Conservation (phyloP, 2,113 vertebrate species). For the Eclectus roratus region DNA sequence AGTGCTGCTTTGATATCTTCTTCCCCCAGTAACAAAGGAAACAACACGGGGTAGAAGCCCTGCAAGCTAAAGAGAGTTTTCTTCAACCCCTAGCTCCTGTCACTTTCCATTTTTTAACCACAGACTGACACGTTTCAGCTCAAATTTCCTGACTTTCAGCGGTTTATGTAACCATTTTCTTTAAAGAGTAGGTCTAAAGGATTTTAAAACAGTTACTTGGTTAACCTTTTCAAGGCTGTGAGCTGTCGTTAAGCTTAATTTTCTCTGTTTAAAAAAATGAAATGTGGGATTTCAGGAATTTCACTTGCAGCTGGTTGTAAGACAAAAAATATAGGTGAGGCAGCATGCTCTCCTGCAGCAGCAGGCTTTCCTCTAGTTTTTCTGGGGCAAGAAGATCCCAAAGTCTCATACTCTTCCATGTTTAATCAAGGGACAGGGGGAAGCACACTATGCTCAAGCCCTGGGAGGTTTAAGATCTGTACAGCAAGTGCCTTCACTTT, state of each 20-base stretch:
- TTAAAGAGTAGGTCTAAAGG: slow-evolving; percentile 61
- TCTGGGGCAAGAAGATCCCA: neutral
- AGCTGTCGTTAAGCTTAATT: neutral
- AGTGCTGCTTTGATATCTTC: slow-evolving; percentile 40
- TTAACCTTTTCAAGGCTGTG: slow-evolving; percentile 2
- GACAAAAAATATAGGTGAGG: neutral
- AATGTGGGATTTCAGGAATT: neutral
- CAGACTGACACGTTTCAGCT: slow-evolving; percentile 78
- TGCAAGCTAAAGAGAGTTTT: slow-evolving; percentile 63
- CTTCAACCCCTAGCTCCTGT: slow-evolving; percentile 60
- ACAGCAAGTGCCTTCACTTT: neutral
- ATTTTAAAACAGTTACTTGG: slow-evolving; percentile 46
- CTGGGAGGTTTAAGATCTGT: neutral
- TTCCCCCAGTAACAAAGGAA: slow-evolving; percentile 65
- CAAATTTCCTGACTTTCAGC: slow-evolving; percentile 72
- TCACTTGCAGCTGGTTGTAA: neutral
- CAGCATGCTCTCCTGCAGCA: neutral
- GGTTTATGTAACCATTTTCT: slow-evolving; percentile 65
- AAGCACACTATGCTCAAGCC: fast-evolving
- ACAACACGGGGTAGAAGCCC: slow-evolving; percentile 68
- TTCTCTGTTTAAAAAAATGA: neutral
- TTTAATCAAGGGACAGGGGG: neutral
- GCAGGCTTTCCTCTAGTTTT: neutral
- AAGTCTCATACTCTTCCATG: neutral
- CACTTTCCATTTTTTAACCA: slow-evolving; percentile 79